A percentile compares a stretch with the other conserved stretches of the same genome.
Evolutionary conservation across 2,888 invertebrate species (phyloP).

Genomic region (Oscheius sp.): DNA sequence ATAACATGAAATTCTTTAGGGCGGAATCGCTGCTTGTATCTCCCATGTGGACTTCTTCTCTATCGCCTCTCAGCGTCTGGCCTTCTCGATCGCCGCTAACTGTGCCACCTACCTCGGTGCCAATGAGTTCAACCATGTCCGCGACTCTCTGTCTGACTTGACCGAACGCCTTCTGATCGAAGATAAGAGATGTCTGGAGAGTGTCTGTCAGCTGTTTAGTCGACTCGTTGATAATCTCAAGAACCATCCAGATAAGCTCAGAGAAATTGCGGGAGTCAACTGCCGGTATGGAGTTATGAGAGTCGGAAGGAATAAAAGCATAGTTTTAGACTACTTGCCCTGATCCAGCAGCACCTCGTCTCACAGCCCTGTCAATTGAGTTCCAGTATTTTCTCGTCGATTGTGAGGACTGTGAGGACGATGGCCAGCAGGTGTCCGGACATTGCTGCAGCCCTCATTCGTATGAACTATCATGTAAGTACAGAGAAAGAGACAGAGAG

Average conservation of each 20-base stretch:
- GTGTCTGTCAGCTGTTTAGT: constrained; percentile 94
- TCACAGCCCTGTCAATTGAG: constrained; percentile 94
- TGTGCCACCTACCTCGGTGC: constrained; percentile 81
- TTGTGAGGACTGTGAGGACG: constrained; percentile 92
- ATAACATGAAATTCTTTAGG: constrained; percentile 77
- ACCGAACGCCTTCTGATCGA: constrained; percentile 74
- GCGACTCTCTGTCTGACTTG: constrained; percentile 62
- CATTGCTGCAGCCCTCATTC: constrained; percentile 60
- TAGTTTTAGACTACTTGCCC: constrained; percentile 49
- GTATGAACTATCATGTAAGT: constrained; percentile 48
- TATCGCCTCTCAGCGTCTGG: constrained; percentile 95
- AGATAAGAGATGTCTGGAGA: constrained; percentile 97
- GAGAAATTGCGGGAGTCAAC: constrained; percentile 84
- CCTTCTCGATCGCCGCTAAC: constrained; percentile 94
- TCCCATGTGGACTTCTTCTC: constrained; percentile 98
- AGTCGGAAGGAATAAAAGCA: background rate
- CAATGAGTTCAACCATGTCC: constrained; percentile 83
- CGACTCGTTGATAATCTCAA: constrained; percentile 96
- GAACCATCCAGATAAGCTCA: constrained; percentile 87
- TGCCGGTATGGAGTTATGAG: constrained; percentile 35
- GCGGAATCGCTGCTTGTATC: constrained; percentile 94
- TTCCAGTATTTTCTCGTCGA: constrained; percentile 93
- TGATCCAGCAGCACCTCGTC: constrained; percentile 79
- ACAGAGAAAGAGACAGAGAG: no score
- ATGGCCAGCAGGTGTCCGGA: constrained; percentile 81